Evolutionary conservation across 2,888 invertebrate genomes (phyloP).

Genomic region (Phaonia tiefii): DNA sequence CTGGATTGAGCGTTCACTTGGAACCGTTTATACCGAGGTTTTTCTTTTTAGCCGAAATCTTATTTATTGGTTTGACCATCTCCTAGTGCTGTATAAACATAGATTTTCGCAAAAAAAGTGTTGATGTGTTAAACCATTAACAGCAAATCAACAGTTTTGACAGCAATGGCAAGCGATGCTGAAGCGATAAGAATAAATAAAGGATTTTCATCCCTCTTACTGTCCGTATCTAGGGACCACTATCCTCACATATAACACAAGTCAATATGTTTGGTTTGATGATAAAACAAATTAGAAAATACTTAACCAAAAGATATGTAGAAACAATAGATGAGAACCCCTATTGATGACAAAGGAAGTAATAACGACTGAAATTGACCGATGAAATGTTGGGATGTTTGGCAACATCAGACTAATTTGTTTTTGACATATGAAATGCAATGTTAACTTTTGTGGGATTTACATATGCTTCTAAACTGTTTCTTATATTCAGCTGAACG

Average conservation of each 20-base stretch:
- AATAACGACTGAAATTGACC: slow-evolving; percentile 36
- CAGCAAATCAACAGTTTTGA: slow-evolving; percentile 63
- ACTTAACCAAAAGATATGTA: slow-evolving; percentile 21
- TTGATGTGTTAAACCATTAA: slow-evolving; percentile 61
- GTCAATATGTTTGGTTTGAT: slow-evolving; percentile 38
- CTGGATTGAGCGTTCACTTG: slow-evolving; percentile 24
- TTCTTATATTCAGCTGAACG: no score
- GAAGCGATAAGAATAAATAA: slow-evolving; percentile 35
- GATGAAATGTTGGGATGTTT: slow-evolving; percentile 31
- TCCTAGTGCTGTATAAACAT: slow-evolving; percentile 42
- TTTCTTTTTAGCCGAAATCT: slow-evolving; percentile 49
- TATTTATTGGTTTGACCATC: slow-evolving; percentile 49
- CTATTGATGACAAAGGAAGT: slow-evolving; percentile 31
- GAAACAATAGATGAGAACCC: no score
- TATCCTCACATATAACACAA: slow-evolving; percentile 36
- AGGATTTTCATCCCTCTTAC: no score
- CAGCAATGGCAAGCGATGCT: slow-evolving; percentile 32
- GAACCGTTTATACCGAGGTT: no score
- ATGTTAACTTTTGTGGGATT: neutral
- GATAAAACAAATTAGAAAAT: slow-evolving; percentile 55
- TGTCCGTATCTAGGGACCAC: no score
- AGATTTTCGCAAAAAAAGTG: slow-evolving; percentile 29
- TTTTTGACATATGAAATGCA: neutral
- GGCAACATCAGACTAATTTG: neutral
- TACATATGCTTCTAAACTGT: no score